phyloP scores from a whole-genome alignment of 2,113 vertebrate species.

The Suncus etruscus region DNA sequence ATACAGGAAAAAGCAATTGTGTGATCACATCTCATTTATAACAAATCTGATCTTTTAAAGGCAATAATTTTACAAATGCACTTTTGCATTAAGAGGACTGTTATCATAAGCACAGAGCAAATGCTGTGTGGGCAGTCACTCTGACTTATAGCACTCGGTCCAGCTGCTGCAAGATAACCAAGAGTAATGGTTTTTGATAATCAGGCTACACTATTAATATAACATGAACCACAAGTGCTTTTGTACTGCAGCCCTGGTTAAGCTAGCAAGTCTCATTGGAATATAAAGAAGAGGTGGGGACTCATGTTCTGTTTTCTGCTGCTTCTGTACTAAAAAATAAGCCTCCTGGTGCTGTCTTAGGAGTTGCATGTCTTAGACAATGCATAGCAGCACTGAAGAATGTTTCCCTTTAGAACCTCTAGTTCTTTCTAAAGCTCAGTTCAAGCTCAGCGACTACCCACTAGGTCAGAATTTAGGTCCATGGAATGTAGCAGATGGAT shows the following conservation, averaged over 20 bases:
- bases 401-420: conserved; percentile 67
- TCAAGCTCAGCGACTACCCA: conserved; percentile 57
- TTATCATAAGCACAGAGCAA: conserved; percentile 86
- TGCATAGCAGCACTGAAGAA: conserved; percentile 53
- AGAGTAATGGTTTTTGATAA: conserved; percentile 91
- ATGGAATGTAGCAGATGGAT: conserved; percentile 78
- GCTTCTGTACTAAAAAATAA: conserved; percentile 77
- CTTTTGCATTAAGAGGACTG: conserved; percentile 85
- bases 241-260: conserved; percentile 85
- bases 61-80: conserved; percentile 87
- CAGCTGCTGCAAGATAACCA: conserved; percentile 88
- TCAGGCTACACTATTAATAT: conserved; percentile 91
- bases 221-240: conserved; percentile 90
- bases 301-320: conserved; percentile 80
- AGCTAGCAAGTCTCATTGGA: conserved; percentile 89
- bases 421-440: conserved; percentile 49
- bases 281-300: conserved; percentile 87
- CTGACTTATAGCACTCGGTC: conserved; percentile 87
- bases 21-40: conserved; percentile 82
- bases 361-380: conserved; percentile 48
- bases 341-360: conserved; percentile 75
- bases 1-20: conserved; percentile 78
- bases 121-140: conserved; percentile 83
- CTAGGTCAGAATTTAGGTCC: conserved; percentile 74
- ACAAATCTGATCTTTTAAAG: conserved; percentile 85